Percentiles rank a stretch among this genome's conserved stretches.
These are phyloP conservation scores for Amazona ochrocephala DNA, from an alignment of 2,797 vertebrate species.

Conservation along the genomic window DNA sequence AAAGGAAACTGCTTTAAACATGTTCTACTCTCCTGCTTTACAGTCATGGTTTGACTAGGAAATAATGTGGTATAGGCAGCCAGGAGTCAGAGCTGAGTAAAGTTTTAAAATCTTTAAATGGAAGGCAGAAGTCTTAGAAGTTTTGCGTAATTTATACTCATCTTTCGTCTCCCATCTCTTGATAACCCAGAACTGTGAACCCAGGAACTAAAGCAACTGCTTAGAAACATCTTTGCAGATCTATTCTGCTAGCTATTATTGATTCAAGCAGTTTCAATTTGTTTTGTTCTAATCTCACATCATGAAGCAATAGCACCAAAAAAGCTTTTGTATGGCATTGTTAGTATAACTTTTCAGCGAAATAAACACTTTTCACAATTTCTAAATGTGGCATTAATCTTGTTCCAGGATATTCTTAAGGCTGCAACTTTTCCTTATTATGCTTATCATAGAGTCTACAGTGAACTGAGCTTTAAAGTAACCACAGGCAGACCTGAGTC, in stretches of 20 bases:
- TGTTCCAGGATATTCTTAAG: not conserved
- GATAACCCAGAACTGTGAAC: slow-evolving; percentile 21
- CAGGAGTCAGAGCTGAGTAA: slow-evolving; percentile 40
- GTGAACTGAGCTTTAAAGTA: slow-evolving; percentile 13
- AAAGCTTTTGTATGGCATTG: not conserved
- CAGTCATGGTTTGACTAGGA: slow-evolving; percentile 40
- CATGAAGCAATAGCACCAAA: not conserved
- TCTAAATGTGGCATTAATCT: not conserved
- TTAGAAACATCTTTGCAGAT: not conserved
- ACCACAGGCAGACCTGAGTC: not conserved
- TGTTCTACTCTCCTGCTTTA: slow-evolving; percentile 19
- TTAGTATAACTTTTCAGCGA: not conserved
- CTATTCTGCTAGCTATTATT: not conserved
- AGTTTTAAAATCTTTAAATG: slow-evolving; percentile 47
- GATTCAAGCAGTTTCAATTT: slow-evolving; percentile 36
- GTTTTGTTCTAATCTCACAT: slow-evolving; percentile 8
- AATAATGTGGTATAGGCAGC: slow-evolving; percentile 46
- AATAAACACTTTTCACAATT: not conserved
- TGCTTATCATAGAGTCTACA: not conserved
- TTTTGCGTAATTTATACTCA: slow-evolving; percentile 52
- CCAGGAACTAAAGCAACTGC: not conserved
- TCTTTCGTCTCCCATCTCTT: slow-evolving; percentile 31
- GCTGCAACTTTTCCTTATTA: slow-evolving; percentile 1
- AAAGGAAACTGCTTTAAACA: slow-evolving; percentile 29
- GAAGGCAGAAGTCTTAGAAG: slow-evolving; percentile 43